These are phyloP conservation scores for Solen grandis DNA, from an alignment of 1,140 invertebrate species.

Conservation along the genomic window DNA sequence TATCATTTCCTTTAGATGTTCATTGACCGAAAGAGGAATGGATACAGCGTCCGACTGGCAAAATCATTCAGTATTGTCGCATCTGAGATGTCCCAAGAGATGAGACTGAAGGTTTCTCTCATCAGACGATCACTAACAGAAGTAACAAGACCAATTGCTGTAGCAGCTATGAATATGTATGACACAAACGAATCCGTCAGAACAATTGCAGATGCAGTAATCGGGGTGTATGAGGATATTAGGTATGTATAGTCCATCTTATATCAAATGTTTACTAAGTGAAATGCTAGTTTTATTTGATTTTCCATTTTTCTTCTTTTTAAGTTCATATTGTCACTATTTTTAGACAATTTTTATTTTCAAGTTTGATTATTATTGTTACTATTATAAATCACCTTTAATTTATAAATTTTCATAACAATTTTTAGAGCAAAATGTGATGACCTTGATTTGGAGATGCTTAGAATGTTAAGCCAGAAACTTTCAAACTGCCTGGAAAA, in stretches of 20 bases:
- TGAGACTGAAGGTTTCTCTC: conserved; percentile 7
- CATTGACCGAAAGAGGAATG: not conserved
- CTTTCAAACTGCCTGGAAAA: too few species aligned
- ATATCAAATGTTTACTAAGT: not conserved
- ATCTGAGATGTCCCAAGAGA: not conserved
- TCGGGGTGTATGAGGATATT: not conserved
- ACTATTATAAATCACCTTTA: too few species aligned
- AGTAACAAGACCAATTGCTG: not conserved
- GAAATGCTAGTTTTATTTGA: not conserved
- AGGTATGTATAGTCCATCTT: not conserved
- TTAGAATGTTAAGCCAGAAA: too few species aligned
- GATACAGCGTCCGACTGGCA: not conserved
- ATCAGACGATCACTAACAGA: conserved; percentile 17
- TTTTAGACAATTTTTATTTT: too few species aligned
- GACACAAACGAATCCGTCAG: conserved; percentile 31
- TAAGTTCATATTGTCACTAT: too few species aligned
- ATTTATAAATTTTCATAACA: too few species aligned
- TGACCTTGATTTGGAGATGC: too few species aligned
- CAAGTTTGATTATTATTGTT: too few species aligned
- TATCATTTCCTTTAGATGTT: too few species aligned
- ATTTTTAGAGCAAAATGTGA: too few species aligned
- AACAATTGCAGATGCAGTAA: conserved; percentile 10
- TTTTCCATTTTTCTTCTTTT: too few species aligned
- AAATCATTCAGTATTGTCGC: conserved; percentile 16
- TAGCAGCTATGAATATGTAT: conserved; percentile 11